Evolutionary conservation across 1,140 invertebrate species (phyloP).

Genomic region (Drosophila azteca): DNA sequence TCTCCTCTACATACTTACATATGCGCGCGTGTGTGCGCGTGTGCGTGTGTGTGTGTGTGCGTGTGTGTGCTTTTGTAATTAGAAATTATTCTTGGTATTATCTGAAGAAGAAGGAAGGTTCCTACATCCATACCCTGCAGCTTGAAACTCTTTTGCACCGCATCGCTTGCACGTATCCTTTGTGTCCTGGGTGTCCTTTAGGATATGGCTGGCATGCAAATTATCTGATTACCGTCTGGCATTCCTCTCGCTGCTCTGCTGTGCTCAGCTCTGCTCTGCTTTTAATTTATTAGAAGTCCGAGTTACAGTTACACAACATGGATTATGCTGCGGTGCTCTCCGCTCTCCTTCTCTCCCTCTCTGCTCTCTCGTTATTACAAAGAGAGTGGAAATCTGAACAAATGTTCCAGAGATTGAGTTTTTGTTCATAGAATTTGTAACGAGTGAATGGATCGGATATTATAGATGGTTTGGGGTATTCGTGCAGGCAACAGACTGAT

Average conservation of each 20-base stretch:
- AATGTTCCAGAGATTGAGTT: too few species aligned
- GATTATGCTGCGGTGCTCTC: too few species aligned
- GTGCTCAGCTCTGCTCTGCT: background rate
- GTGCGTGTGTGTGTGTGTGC: background rate
- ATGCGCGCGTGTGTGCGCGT: constrained; percentile 4
- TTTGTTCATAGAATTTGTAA: too few species aligned
- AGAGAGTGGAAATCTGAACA: too few species aligned
- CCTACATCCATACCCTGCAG: background rate
- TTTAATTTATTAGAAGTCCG: too few species aligned
- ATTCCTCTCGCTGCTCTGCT: background rate
- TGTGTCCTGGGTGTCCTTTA: constrained; percentile 7
- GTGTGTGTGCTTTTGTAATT: constrained; percentile 44
- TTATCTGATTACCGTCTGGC: constrained; percentile 23
- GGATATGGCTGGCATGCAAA: constrained; percentile 31
- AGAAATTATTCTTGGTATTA: constrained; percentile 60
- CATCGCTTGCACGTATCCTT: too few species aligned
- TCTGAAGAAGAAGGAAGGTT: constrained; percentile 11
- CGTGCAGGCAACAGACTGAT: too few species aligned
- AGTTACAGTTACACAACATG: too few species aligned
- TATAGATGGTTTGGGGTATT: too few species aligned
- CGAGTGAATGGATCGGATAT: too few species aligned
- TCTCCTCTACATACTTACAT: constrained; percentile 15
- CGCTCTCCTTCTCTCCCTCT: too few species aligned
- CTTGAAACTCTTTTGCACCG: background rate
- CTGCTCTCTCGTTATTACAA: too few species aligned